These are phyloP conservation scores for Hanleya hanleyi DNA, from an alignment of 2,888 invertebrate genomes.

Conservation along the genomic window DNA sequence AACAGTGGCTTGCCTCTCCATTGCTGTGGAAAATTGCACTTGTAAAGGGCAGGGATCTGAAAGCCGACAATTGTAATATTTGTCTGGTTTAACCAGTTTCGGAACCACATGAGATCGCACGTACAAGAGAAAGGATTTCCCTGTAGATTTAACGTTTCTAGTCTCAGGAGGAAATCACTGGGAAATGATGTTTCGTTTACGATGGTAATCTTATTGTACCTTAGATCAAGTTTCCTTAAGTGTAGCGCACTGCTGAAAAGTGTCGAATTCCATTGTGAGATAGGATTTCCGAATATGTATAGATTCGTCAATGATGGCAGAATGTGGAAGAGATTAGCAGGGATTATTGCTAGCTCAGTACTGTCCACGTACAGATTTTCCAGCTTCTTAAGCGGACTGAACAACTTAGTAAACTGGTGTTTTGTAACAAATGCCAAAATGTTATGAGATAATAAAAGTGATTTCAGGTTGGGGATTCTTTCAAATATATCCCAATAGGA, in stretches of 20 bases:
- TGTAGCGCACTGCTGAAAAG: conserved; percentile 12
- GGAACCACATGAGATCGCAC: conserved; percentile 91
- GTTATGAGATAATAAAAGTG: too few species aligned
- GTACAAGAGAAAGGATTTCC: conserved; percentile 92
- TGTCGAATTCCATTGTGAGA: conserved; percentile 14
- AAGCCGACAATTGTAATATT: conserved; percentile 33
- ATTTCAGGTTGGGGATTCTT: too few species aligned
- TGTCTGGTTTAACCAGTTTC: conserved; percentile 95
- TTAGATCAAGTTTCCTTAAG: conserved; percentile 52
- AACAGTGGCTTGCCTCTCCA: conserved; percentile 47
- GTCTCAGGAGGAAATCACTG: conserved; percentile 82
- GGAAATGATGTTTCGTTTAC: conserved; percentile 65
- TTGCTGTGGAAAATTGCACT: conserved; percentile 45
- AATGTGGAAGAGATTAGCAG: conserved; percentile 76
- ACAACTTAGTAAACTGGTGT: too few species aligned
- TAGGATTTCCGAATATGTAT: conserved; percentile 12
- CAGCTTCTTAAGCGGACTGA: conserved; percentile 42
- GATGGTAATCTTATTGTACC: conserved; percentile 64
- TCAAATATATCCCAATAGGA: too few species aligned
- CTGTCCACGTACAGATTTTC: conserved; percentile 56
- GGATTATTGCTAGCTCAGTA: conserved; percentile 66
- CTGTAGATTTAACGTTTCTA: conserved; percentile 80
- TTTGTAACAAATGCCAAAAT: too few species aligned
- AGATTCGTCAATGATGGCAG: conserved; percentile 70
- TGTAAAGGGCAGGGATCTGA: conserved; percentile 32